Percentiles rank a stretch among this genome's conserved stretches.
Evolutionary conservation across 2,888 invertebrate genomes (phyloP).

Genomic region (Vanessa cardui): DNA sequence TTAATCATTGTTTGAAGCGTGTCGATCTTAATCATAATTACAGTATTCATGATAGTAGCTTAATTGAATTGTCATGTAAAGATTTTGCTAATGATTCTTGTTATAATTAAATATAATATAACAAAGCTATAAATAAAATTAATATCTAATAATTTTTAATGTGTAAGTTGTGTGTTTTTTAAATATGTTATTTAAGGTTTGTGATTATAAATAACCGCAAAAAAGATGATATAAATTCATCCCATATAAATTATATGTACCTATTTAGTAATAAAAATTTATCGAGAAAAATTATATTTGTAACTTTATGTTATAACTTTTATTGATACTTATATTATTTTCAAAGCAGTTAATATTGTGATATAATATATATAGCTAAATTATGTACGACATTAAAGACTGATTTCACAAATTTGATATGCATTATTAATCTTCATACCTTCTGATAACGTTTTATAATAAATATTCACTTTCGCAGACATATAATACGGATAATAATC

Average conservation of each 20-base stretch:
- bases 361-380: background rate
- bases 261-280: too few relatives aligned
- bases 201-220: background rate
- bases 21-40: constrained; percentile 2
- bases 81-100: background rate
- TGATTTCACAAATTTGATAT: constrained; percentile 28
- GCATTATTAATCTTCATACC: constrained; percentile 11
- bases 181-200: background rate
- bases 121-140: too few relatives aligned
- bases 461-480: constrained; percentile 7
- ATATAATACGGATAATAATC: background rate
- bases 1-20: background rate
- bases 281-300: too few relatives aligned
- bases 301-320: background rate
- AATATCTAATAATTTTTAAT: too few relatives aligned
- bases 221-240: too few relatives aligned
- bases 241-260: too few relatives aligned
- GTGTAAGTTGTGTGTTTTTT: background rate
- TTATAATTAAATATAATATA: background rate
- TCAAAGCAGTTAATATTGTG: background rate
- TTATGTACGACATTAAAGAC: constrained; percentile 28
- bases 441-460: background rate
- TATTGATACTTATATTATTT: background rate
- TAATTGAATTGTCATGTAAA: constrained; percentile 11
- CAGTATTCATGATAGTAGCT: constrained; percentile 1